Evolutionary conservation across 2,888 invertebrate species (phyloP), one percentile per base, ranked within the genome.

Genomic region (Spilosoma lubricipeda): DNA sequence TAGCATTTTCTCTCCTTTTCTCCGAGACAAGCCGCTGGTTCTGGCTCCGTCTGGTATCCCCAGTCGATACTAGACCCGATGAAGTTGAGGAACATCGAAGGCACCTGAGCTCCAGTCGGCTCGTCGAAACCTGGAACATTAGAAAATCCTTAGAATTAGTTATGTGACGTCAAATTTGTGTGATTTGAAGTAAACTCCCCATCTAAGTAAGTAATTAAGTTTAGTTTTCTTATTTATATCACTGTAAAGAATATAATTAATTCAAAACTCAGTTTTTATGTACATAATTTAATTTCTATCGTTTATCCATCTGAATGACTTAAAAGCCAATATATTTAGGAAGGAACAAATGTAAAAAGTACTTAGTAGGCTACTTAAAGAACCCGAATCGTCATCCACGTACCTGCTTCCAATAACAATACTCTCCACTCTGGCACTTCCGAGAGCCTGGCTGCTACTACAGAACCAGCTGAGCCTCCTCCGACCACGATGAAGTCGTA

Each of bases 71-170:
- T 97, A 68, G 97, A 97, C 8, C 98, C 98, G 74, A 98, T 96
- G 90, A 98, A 98, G 93, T 98, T 98, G 74, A 98, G 96, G 92
- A 98, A 98, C 97, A 98, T 98, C 4, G 98, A 98, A 0, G 99
- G 99, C 70, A 98, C 98, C 90, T 98, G 98, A 0, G 98, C 97
- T 1, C 98, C 98, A 0, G 98, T 98, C 0, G 98, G 98, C 90
- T 98, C 98, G 89, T 98, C 98, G 77, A 97, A 96, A 39, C 98
- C 97, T 97, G 85, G 8, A 65, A 20, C 15, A 13, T 42, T 30
- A 52, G 15, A 30, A 18, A 7, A 63, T 27, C 15, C 27, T 63
- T 30, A 63, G 15, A 30, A 18, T 30, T 30, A 18, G 30, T 63
- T n/a, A 59, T n/a, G 13, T 11, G n/a, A 27, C 13, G 13, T 11